Percentiles rank a stretch among this genome's conserved stretches.
phyloP scores from a whole-genome alignment of 2,797 vertebrate species.

The Cottoperca gobio region DNA sequence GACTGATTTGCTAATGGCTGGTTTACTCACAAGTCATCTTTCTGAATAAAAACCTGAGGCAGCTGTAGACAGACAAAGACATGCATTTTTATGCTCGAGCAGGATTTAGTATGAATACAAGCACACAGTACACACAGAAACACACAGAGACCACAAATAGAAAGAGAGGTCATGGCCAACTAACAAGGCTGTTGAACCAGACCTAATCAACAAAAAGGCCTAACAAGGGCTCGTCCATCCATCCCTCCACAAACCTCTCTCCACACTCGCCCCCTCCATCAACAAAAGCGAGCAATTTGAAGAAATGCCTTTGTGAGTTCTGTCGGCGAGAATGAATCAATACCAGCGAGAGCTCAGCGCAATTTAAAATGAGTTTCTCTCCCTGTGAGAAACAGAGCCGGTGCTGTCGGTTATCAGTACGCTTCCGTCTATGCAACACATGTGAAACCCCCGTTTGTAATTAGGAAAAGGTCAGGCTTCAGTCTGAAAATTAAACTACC shows the following conservation, averaged over 20 bases:
- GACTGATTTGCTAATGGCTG: slow-evolving; percentile 14
- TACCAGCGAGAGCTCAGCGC: slow-evolving; percentile 42
- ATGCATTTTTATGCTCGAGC: slow-evolving; percentile 6
- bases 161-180: slow-evolving; percentile 29
- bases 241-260: slow-evolving; percentile 12
- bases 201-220: slow-evolving; percentile 59
- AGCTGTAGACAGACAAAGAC: slow-evolving; percentile 27
- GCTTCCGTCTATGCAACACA: slow-evolving; percentile 23
- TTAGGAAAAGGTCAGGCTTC: slow-evolving; percentile 19
- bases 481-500: slow-evolving; percentile 15
- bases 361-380: slow-evolving; percentile 58
- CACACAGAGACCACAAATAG: slow-evolving; percentile 18
- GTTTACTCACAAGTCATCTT: slow-evolving; percentile 25
- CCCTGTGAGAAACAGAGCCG: slow-evolving; percentile 1
- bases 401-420: slow-evolving; percentile 11
- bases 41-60: slow-evolving; percentile 27
- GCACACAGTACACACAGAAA: slow-evolving; percentile 4
- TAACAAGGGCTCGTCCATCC: slow-evolving; percentile 35
- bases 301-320: slow-evolving; percentile 46
- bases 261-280: slow-evolving; percentile 4
- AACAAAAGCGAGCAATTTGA: slow-evolving; percentile 52
- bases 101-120: slow-evolving; percentile 21
- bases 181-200: slow-evolving; percentile 60
- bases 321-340: slow-evolving; percentile 54
- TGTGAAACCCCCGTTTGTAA: slow-evolving; percentile 32